phyloP scores from a whole-genome alignment of 1,140 invertebrate species.

The Micrasema longulum region DNA sequence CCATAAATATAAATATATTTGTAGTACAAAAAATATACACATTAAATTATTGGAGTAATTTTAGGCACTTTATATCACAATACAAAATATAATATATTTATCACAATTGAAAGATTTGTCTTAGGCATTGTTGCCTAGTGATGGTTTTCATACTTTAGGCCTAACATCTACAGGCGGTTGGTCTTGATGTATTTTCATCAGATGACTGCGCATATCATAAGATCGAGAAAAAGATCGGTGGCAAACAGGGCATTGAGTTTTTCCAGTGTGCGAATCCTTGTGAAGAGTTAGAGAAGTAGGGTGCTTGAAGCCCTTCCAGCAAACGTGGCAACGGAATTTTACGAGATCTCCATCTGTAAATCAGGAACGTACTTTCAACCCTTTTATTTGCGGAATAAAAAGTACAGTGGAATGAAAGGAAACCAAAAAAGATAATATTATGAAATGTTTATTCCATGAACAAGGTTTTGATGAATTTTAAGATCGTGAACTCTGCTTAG shows the following conservation, averaged over 20 bases:
- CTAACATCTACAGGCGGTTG: conserved; percentile 24
- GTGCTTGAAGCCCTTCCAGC: conserved; percentile 82
- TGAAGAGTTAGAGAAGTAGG: conserved; percentile 81
- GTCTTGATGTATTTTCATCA: conserved; percentile 70
- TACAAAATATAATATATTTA: conserved; percentile 4
- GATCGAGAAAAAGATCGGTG: conserved; percentile 72
- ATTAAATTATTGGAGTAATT: background rate
- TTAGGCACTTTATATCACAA: conserved; percentile 49
- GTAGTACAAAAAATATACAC: background rate
- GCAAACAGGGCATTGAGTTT: conserved; percentile 75
- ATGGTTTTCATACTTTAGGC: conserved; percentile 44
- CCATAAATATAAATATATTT: background rate
- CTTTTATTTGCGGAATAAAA: background rate
- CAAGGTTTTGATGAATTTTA: conserved; percentile 35
- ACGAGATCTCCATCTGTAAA: conserved; percentile 67
- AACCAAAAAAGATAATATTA: conserved; percentile 12
- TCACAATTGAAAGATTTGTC: background rate
- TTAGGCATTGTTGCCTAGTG: conserved; percentile 40
- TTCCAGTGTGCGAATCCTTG: conserved; percentile 81
- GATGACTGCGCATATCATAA: conserved; percentile 74
- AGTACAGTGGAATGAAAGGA: conserved; percentile 20
- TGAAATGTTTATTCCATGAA: conserved; percentile 42
- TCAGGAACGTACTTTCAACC: conserved; percentile 49
- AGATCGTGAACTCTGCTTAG: conserved; percentile 37
- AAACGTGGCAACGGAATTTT: conserved; percentile 73